Evolutionary conservation across 2,797 vertebrate genomes (phyloP).

Genomic region (Cirrhinus mrigala): DNA sequence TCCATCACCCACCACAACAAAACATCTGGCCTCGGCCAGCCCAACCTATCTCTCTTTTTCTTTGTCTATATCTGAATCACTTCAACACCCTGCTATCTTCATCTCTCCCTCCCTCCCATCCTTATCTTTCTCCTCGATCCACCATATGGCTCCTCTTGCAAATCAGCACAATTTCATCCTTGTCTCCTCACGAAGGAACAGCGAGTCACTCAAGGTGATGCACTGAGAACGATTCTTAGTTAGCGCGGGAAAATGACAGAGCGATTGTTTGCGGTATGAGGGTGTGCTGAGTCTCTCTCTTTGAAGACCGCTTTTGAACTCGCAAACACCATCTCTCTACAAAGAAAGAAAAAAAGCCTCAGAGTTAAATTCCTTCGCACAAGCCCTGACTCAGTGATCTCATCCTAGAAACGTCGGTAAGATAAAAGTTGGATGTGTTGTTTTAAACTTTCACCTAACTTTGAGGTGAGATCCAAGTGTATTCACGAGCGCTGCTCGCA

Average conservation of each 20-base stretch:
- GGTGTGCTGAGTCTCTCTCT: slow-evolving; percentile 39
- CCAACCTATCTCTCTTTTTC: slow-evolving; percentile 34
- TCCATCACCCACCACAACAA: neutral
- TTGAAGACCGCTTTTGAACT: slow-evolving; percentile 60
- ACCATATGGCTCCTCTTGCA: slow-evolving; percentile 62
- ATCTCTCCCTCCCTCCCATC: slow-evolving; percentile 33
- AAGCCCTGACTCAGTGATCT: slow-evolving; percentile 60
- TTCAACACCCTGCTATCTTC: slow-evolving; percentile 25
- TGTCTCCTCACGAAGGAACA: slow-evolving; percentile 45
- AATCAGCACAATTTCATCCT: slow-evolving; percentile 64
- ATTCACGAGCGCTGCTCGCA: slow-evolving; percentile 50
- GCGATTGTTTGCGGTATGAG: slow-evolving; percentile 54
- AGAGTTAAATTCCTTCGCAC: slow-evolving; percentile 55
- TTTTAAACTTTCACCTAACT: slow-evolving; percentile 61
- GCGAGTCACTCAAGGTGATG: slow-evolving; percentile 53
- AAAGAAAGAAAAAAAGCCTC: slow-evolving; percentile 45
- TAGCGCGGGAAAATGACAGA: slow-evolving; percentile 33
- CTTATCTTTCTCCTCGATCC: slow-evolving; percentile 53
- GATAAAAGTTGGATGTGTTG: slow-evolving; percentile 65
- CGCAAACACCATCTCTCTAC: slow-evolving; percentile 33
- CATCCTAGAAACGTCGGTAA: slow-evolving; percentile 62
- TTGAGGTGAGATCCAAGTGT: slow-evolving; percentile 66
- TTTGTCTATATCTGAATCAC: slow-evolving; percentile 29
- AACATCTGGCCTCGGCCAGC: slow-evolving; percentile 52
- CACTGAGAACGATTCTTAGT: slow-evolving; percentile 34